Conservation (phyloP, 2,113 vertebrate species). For the Paralichthys olivaceus region DNA sequence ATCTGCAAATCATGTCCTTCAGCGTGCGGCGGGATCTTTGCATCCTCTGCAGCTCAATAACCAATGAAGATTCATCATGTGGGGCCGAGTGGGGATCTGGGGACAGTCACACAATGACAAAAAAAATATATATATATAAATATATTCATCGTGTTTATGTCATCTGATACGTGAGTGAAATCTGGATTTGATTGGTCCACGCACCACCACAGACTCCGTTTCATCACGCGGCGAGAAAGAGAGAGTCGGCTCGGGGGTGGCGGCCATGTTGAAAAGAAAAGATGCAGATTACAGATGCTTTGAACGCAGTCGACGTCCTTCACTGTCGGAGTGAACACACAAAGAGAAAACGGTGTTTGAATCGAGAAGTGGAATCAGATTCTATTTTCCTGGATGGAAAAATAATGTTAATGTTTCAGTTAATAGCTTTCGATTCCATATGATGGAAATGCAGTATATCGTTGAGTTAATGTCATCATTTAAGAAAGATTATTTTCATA, state of each 20-base stretch:
- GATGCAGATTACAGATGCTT: conserved; percentile 19
- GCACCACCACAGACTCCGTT: conserved; percentile 38
- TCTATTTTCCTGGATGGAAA: conserved; percentile 20
- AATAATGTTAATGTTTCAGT: conserved; percentile 9
- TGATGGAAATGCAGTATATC: conserved; percentile 32
- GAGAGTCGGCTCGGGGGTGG: conserved; percentile 20
- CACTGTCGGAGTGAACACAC: conserved; percentile 7
- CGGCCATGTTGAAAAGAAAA: conserved; percentile 66
- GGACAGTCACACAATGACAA: conserved; percentile 2
- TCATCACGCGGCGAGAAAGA: conserved; percentile 39
- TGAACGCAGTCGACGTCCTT: background rate
- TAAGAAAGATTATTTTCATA: conserved; percentile 18
- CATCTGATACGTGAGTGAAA: conserved; percentile 58
- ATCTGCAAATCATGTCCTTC: conserved; percentile 67
- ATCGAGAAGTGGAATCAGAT: conserved; percentile 3
- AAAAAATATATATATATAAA: background rate
- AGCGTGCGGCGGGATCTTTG: conserved; percentile 73
- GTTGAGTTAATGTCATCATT: conserved; percentile 8
- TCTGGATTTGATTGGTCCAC: conserved; percentile 59
- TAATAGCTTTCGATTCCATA: conserved; percentile 28
- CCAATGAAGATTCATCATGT: conserved; percentile 57
- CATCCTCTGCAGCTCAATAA: conserved; percentile 52
- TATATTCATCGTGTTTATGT: conserved; percentile 56
- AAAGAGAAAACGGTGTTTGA: background rate
- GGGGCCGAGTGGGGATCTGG: conserved; percentile 37